Conservation (phyloP, 2,113 vertebrate genomes). For the Albula goreensis region DNA sequence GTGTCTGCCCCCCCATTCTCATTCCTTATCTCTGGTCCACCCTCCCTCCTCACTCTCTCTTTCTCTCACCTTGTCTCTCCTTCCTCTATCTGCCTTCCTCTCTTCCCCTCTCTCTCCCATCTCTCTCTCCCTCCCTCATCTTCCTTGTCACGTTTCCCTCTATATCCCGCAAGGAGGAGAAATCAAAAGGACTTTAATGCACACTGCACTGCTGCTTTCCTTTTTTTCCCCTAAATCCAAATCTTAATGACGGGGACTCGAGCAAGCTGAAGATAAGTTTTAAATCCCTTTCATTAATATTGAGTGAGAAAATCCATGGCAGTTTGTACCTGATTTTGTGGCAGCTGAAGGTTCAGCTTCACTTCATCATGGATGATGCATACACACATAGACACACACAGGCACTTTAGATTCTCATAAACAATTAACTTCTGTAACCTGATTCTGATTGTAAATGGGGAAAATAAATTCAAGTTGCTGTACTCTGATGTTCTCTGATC, state of each 20-base stretch:
- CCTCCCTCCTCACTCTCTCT: background rate
- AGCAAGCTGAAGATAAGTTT: slow-evolving; percentile 1
- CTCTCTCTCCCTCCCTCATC: background rate
- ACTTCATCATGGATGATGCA: background rate
- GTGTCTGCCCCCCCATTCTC: no score
- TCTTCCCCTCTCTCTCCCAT: background rate
- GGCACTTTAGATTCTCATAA: background rate
- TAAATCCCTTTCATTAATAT: background rate
- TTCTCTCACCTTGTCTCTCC: background rate
- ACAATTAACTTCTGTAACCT: background rate
- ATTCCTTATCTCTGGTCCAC: no score
- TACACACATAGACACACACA: background rate
- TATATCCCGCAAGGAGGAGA: background rate
- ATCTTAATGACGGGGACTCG: background rate
- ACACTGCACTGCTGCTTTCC: background rate
- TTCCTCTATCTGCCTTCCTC: background rate
- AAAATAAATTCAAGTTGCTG: background rate
- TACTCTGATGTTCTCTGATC: background rate
- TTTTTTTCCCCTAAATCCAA: background rate
- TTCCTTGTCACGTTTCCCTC: background rate
- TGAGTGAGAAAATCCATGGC: background rate
- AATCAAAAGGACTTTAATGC: background rate
- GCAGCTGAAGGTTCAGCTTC: background rate
- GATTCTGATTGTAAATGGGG: background rate
- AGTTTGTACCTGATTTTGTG: background rate